A percentile compares a stretch with the other conserved stretches of the same genome.
These are phyloP conservation scores for Anneissia japonica DNA, from an alignment of 35 echinoderm and acorn worm species.

Conservation along the genomic window DNA sequence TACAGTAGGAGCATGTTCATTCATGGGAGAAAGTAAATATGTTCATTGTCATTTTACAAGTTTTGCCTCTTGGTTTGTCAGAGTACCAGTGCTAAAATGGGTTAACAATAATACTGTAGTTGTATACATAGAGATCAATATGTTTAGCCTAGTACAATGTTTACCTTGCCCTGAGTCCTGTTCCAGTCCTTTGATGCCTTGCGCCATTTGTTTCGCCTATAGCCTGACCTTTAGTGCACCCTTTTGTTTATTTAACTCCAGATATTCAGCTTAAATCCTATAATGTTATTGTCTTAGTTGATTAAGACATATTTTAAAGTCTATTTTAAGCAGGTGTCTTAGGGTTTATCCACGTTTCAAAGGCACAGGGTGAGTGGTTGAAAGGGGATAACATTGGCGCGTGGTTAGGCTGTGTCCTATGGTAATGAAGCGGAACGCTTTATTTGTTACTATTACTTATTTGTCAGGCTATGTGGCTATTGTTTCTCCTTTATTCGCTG, in stretches of 20 bases:
- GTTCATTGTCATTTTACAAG: too few relatives aligned
- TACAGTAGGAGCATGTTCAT: too few relatives aligned
- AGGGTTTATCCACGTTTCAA: neutral
- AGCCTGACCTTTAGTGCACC: neutral
- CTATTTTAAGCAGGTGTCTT: neutral
- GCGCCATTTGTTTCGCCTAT: neutral
- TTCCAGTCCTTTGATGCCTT: neutral
- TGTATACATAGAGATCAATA: neutral
- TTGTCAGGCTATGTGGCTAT: neutral
- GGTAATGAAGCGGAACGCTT: neutral
- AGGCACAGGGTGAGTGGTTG: neutral
- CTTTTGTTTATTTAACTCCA: neutral
- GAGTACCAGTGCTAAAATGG: neutral
- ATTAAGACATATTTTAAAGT: neutral
- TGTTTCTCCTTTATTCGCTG: neutral
- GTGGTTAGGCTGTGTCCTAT: neutral
- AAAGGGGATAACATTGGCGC: constrained; percentile 1
- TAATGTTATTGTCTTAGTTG: neutral
- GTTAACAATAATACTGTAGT: neutral
- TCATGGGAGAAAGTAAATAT: neutral
- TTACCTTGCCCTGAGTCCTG: neutral
- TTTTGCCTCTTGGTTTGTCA: neutral
- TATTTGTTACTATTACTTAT: neutral
- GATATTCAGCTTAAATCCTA: neutral
- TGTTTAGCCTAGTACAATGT: neutral